These are phyloP conservation scores for Papilio machaon DNA, from an alignment of 1,140 invertebrate species.

Conservation along the genomic window DNA sequence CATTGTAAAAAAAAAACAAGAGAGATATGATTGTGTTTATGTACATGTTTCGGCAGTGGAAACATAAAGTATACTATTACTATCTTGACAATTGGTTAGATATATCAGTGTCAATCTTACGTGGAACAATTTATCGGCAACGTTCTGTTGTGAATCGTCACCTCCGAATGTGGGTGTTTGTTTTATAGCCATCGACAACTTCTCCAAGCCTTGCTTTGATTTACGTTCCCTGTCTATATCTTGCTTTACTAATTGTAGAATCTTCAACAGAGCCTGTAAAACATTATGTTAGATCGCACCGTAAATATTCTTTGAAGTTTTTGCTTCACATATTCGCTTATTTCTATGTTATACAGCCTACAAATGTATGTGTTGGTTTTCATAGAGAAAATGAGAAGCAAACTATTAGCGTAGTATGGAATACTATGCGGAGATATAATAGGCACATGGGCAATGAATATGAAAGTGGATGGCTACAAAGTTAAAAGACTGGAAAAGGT, in stretches of 20 bases:
- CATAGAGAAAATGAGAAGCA: too few relatives aligned
- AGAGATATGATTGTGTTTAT: too few relatives aligned
- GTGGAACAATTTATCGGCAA: slow-evolving; percentile 94
- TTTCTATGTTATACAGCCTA: neutral
- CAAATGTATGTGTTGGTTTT: neutral
- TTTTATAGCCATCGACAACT: slow-evolving; percentile 94
- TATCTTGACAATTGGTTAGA: neutral
- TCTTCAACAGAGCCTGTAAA: slow-evolving; percentile 88
- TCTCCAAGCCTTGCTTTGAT: slow-evolving; percentile 93
- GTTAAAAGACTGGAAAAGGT: neutral
- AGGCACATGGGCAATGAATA: too few relatives aligned
- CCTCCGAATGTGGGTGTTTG: slow-evolving; percentile 94
- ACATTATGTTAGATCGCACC: slow-evolving; percentile 30
- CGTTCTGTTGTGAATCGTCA: slow-evolving; percentile 95
- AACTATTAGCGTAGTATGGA: too few relatives aligned
- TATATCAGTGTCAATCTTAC: slow-evolving; percentile 79
- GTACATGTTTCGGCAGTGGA: too few relatives aligned
- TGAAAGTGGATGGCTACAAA: too few relatives aligned
- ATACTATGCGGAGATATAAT: too few relatives aligned
- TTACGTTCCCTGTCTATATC: slow-evolving; percentile 93
- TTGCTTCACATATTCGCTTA: neutral
- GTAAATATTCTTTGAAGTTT: neutral
- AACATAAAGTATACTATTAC: too few relatives aligned
- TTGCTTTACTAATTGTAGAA: slow-evolving; percentile 91
- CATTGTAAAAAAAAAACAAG: too few relatives aligned